Base-by-base conservation (phyloP, 2,113 vertebrate genomes). In the Sphaerodactylus townsendi region DNA sequence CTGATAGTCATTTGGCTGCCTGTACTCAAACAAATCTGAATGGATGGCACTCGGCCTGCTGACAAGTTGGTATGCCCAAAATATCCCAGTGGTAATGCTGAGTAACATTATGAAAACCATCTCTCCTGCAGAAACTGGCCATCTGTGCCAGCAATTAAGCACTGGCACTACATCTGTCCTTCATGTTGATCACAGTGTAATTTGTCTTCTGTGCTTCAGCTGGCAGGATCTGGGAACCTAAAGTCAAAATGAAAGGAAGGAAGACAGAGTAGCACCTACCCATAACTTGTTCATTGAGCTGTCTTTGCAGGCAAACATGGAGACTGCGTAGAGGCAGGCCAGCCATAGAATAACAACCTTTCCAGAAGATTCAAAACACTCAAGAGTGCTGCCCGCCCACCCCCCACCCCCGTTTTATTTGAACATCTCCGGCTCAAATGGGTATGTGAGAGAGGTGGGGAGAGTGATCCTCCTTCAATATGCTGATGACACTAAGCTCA, bases 1-100 rank as follows among this genome's bases (percentile, higher is more conserved):
- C 92, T 92, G 94, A 92, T 95, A 93, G 91, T 91, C 95, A 94
- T 91, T 95, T 96, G 94, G 94, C 94, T 94, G 94, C 92, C 71
- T 30, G 77, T 81, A 89, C 90, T 88, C 79, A 2, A 0, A 90
- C 85, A 50, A 86, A 77, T 68, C 50, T 96, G 94, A 96, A 96
- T 94, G 92, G 89, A 86, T 87, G 96, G 94, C 95, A 92, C 5
- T 0, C 10, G 0, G 95, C 94, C 93, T 92, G 83, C 75, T 91
- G 82, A 88, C 28, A 64, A 89, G 88, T 94, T 93, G 91, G 88
- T 82, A 91, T 91, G 89, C 83, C 73, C 78, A 79, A 86, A 91
- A 85, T 80, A 89, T 86, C 35, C 77, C 70, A 59, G 87, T 0
- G 1, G 88, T 89, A 83, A 87, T 94, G 95, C 94, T 85, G 77